These are phyloP conservation scores for Oligia fasciuncula DNA, from an alignment of 2,888 invertebrate species.

Conservation along the genomic window DNA sequence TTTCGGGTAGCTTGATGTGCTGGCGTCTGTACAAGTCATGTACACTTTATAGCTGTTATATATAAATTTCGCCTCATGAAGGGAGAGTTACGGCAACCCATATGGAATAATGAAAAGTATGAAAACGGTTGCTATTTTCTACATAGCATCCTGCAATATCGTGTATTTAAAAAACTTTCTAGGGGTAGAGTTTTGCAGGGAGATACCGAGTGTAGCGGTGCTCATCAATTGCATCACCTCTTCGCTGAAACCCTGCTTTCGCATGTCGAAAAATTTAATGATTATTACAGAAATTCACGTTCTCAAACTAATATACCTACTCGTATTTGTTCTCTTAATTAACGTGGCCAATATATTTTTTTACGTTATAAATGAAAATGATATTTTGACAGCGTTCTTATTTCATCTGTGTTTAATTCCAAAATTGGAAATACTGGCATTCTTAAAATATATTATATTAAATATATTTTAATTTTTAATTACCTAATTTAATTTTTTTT, in stretches of 20 bases:
- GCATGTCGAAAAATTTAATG: constrained; percentile 58
- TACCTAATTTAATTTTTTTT: too few relatives aligned
- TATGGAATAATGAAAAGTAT: constrained; percentile 30
- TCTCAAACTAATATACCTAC: constrained; percentile 46
- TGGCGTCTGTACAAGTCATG: too few relatives aligned
- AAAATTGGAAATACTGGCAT: constrained; percentile 72
- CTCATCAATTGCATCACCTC: constrained; percentile 70
- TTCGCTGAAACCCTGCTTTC: constrained; percentile 62
- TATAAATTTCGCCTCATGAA: constrained; percentile 26
- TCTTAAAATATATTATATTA: constrained; percentile 64
- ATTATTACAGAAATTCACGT: constrained; percentile 67
- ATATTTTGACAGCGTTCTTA: not conserved
- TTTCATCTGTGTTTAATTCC: constrained; percentile 68
- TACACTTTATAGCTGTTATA: too few relatives aligned
- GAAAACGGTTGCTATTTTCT: constrained; percentile 1
- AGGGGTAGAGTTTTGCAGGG: constrained; percentile 24
- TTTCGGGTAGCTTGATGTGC: too few relatives aligned
- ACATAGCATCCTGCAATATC: not conserved
- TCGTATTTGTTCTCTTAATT: constrained; percentile 55
- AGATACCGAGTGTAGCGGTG: constrained; percentile 65
- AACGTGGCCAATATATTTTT: constrained; percentile 50
- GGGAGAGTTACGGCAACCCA: constrained; percentile 26
- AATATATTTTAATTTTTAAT: too few relatives aligned
- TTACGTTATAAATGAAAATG: not conserved
- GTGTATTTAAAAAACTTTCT: constrained; percentile 2